Base-by-base conservation (phyloP, 2,113 vertebrate species). In the Syngnathus floridae region DNA sequence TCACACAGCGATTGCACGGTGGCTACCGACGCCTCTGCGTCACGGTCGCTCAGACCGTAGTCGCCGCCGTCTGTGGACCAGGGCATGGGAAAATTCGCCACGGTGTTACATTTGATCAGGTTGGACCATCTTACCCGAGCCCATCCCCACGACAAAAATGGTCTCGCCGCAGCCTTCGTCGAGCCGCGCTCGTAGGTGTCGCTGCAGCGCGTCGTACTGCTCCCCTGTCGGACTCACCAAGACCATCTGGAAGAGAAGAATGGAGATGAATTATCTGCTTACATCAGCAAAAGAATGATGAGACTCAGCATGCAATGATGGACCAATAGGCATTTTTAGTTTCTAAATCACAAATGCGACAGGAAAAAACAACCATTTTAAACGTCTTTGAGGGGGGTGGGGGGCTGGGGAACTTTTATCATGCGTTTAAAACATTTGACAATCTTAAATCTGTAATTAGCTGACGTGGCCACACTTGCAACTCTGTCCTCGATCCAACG, bases 61-160 rank as follows among this genome's bases (percentile, higher is more conserved):
- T 99, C 96, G 2, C 93, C 94, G 17, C 96, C 96, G 67, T 99
- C 96, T 99, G 62, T 56, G 0, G 1, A 0, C 2, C 22, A 45
- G 5, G 11, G 7, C 12, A 36, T 17, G 6, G 7, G 8, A 2
- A 55, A 16, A 55, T 55, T 3, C 7, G 26, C 54, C 6, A 35
- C 16, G 13, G 2, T 3, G 54, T 31, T 0, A 35, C 54, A 35
- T 14, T 35, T 7, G 13, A 56, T 3, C 12, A 2, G 8, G 26
- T 36, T 26, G 14, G 4, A 2, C 60, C 0, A 14, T 62, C 75
- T 71, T 80, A 99, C 97, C 96, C 90, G 95, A 98, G 69, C 96
- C 96, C 89, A 97, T 93, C 38, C 97, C 96, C 70, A 98, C 92
- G 75, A 98, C 95, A 80, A 95, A 98, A 86, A 99, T 98, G n/a